Percentiles rank a stretch among this genome's conserved stretches.
Conservation (phyloP, 2,113 vertebrate species). For the Lampris incognitus region DNA sequence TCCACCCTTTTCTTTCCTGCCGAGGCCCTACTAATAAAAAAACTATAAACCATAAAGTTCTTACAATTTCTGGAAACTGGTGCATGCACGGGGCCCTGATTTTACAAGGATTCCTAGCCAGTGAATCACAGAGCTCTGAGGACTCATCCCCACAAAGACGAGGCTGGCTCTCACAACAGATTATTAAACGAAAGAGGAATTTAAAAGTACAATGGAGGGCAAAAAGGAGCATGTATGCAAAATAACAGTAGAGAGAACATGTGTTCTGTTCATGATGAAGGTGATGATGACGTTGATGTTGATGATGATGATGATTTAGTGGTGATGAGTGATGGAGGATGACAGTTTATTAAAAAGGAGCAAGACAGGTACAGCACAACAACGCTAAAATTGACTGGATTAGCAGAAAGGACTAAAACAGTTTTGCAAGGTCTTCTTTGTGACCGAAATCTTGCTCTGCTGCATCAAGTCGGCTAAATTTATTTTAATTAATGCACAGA, state of each 20-base stretch:
- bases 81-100: conserved; percentile 66
- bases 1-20: conserved; percentile 68
- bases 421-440: no score
- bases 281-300: conserved; percentile 33
- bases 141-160: conserved; percentile 65
- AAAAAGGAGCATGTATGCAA: conserved; percentile 39
- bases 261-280: conserved; percentile 48
- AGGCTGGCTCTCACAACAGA: conserved; percentile 60
- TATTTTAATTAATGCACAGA: no score
- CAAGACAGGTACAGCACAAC: no score
- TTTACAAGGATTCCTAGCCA: conserved; percentile 82
- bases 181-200: conserved; percentile 74
- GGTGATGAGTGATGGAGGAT: conserved; percentile 29
- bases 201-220: conserved; percentile 52
- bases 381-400: no score
- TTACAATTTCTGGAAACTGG: conserved; percentile 82
- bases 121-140: conserved; percentile 75
- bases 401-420: no score
- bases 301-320: conserved; percentile 51
- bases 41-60: conserved; percentile 81
- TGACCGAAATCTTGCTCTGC: no score
- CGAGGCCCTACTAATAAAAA: conserved; percentile 77
- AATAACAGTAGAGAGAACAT: conserved; percentile 19
- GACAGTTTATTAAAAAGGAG: no score
- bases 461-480: no score